Percentiles rank a stretch among this genome's conserved stretches.
Conservation (phyloP, 2,888 invertebrate genomes). For the Acronicta leporina region DNA sequence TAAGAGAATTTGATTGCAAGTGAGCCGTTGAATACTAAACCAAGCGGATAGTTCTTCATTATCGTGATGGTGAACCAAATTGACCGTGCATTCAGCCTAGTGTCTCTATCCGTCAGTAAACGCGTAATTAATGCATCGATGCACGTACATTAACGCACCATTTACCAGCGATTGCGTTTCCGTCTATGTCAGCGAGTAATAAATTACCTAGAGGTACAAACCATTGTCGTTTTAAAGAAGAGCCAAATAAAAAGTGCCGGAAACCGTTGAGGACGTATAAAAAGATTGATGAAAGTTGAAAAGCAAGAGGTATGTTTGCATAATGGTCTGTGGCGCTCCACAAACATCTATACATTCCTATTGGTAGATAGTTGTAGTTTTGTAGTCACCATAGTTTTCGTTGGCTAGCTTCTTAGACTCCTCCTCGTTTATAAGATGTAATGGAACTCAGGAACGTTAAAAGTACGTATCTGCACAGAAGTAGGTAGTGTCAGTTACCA, state of each 20-base stretch:
- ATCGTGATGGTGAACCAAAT: slow-evolving; percentile 15
- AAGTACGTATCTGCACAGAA: no score
- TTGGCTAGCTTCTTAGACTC: no score
- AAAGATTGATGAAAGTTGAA: not conserved
- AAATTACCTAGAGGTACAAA: slow-evolving; percentile 31
- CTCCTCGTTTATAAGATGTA: no score
- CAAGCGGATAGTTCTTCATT: slow-evolving; percentile 6
- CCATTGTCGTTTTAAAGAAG: not conserved
- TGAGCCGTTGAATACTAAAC: slow-evolving; percentile 8
- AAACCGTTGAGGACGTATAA: not conserved
- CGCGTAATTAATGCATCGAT: slow-evolving; percentile 39
- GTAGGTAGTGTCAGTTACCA: no score
- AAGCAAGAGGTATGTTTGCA: no score
- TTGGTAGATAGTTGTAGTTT: no score
- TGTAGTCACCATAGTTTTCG: no score
- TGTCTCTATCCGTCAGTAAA: slow-evolving; percentile 12
- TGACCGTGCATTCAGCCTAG: slow-evolving; percentile 17
- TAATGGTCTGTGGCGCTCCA: no score
- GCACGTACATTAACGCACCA: slow-evolving; percentile 51
- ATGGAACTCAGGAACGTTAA: no score
- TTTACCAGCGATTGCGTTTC: slow-evolving; percentile 58
- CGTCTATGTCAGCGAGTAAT: slow-evolving; percentile 52
- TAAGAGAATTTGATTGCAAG: not conserved
- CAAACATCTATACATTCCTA: no score
- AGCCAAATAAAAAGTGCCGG: not conserved